Base-by-base conservation (phyloP, 2,888 invertebrate genomes). In the Syrista parreyssii region DNA sequence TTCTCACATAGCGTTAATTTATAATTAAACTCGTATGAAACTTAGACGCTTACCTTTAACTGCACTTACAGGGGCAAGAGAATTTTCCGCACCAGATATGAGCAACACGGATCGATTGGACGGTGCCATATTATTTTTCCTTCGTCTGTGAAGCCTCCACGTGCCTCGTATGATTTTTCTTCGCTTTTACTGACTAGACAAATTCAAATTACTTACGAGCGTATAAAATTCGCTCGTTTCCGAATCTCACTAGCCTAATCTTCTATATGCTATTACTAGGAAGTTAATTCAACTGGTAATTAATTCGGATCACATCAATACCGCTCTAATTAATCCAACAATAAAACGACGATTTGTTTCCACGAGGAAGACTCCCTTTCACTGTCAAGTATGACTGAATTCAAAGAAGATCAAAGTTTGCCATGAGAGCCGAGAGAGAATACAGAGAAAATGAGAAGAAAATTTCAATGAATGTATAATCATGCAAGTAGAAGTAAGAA, bases 31-130 rank as follows among this genome's bases (percentile, higher is more conserved):
- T 73, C 12, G 23, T 40, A 73, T 15, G 40, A 55, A 74, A 75
- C 75, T 55, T 78, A 35, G 69, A 72, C 30, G 71, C 76, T 76
- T 75, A 76, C 76, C 76, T 80, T 75, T 31, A 55, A 75, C 30
- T 55, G 40, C 73, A 79, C 77, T 84, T 86, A 85, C 84, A 85
- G 76, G 86, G 84, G 80, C 83, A 82, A 75, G 76, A 83, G 74
- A 84, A 88, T 84, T 86, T 88, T 88, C 84, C 79, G 88, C 87
- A 84, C 86, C 84, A 86, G 84, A 86, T 88, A 85, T 81, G 78
- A 81, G 33, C 78, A 75, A 73, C 55, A 55, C 23, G 74, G 80
- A 87, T 87, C 88, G 87, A 87, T 87, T 80, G 86, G 71, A 75
- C 71, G 74, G 75, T 68, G 33, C 73, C 35, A 15, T 73, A 40